Percentiles rank a stretch among this genome's conserved stretches.
Conservation (phyloP, 2,113 vertebrate genomes). For the Trematomus loennbergii region DNA sequence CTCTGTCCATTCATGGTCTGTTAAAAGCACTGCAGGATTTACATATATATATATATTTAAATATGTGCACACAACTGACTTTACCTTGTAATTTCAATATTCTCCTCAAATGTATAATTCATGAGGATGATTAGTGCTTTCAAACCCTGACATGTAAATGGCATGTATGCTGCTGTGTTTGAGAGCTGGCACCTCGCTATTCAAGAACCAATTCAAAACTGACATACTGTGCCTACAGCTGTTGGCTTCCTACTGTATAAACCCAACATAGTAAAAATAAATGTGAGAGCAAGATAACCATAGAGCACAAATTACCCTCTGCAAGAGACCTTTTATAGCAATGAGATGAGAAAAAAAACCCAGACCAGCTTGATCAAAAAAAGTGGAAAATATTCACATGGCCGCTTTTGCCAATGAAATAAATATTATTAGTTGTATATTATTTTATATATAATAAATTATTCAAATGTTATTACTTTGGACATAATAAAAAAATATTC, state of each 20-base stretch:
- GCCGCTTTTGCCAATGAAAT: not conserved
- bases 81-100: not conserved
- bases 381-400: not conserved
- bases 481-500: conserved; percentile 11
- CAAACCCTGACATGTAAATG: not conserved
- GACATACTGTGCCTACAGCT: not conserved
- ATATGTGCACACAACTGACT: not conserved
- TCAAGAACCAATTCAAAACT: not conserved
- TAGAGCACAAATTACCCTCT: conserved; percentile 3
- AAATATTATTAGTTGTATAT: not conserved
- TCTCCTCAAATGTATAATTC: no score
- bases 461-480: conserved; percentile 13
- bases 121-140: not conserved
- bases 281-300: not conserved
- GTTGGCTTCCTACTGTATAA: not conserved
- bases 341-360: not conserved
- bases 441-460: no score
- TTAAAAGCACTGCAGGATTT: not conserved
- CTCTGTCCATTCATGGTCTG: not conserved
- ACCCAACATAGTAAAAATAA: not conserved
- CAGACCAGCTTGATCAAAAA: no score
- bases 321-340: not conserved
- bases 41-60: not conserved
- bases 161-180: not conserved
- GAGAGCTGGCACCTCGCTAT: not conserved